Evolutionary conservation across 2,797 vertebrate genomes (phyloP), one percentile per base, ranked within the genome.

Genomic region (Paratrypauchen microcephalus): DNA sequence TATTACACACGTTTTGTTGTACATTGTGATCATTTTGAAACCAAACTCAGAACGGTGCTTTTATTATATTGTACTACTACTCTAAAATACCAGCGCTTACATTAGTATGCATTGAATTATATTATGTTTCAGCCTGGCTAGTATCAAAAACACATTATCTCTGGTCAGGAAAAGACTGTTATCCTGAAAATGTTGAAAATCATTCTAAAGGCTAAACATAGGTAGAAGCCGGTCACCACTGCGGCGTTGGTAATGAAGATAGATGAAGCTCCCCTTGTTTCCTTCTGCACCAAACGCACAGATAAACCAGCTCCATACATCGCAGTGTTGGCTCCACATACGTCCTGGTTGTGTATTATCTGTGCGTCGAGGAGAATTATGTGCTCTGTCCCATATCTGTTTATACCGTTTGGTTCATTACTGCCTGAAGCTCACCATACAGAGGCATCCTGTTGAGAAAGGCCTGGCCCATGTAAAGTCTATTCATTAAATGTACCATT

Each of bases 231-330:
- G n/a, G 36, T 39, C 15, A 28, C 56, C 15, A 28, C 56, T 30
- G 56, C 21, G 24, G 56, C 56, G 24, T 18, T 2, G 28, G 28
- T 87, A 55, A 55, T 90, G 87, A 91, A 89, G 87, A 91, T 86
- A 80, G 82, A 89, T 89, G 89, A 87, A 74, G 86, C 76, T 70
- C 74, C 39, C 68, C 64, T 83, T 56, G 71, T 83, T 83, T 71
- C 77, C 69, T 76, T 75, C 79, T 75, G 75, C 66, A 5, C 50
- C 73, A 81, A 74, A 78, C 85, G 74, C 23, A 72, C 71, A 81
- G 64, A 87, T 91, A 83, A 78, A 80, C 76, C 69, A 59, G 45
- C 50, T 56, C 18, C 73, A 26, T 73, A 66, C 24, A 19, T 68
- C 56, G 3, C 28, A 13, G 26, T 30, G 24, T 18, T 30, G 74